A percentile compares a stretch with the other conserved stretches of the same genome.
phyloP scores from a whole-genome alignment of 1,140 invertebrate genomes.

The Achroia grisella region DNA sequence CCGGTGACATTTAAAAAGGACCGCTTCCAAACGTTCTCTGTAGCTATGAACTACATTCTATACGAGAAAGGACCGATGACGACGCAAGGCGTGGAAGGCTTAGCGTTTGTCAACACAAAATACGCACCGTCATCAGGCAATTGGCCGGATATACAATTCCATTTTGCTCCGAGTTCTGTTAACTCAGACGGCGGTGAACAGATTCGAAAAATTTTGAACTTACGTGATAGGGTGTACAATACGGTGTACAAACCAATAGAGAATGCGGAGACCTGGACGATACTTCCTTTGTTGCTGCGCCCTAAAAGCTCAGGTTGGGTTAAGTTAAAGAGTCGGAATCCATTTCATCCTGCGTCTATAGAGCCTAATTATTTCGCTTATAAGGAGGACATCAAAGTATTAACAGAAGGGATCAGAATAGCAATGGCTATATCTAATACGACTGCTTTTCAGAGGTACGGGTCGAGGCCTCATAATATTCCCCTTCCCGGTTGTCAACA shows the following conservation, averaged over 20 bases:
- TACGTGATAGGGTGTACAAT: conserved; percentile 87
- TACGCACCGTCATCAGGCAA: conserved; percentile 82
- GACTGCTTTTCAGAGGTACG: conserved; percentile 85
- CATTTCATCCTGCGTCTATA: conserved; percentile 87
- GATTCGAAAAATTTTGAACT: conserved; percentile 82
- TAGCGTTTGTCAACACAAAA: conserved; percentile 89
- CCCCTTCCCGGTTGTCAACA: conserved; percentile 87
- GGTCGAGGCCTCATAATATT: conserved; percentile 84
- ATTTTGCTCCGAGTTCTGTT: conserved; percentile 87
- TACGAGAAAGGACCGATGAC: conserved; percentile 88
- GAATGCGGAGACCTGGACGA: conserved; percentile 87
- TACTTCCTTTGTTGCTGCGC: conserved; percentile 84
- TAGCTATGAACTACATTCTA: conserved; percentile 87
- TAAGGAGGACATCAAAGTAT: conserved; percentile 82
- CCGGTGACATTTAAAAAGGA: conserved; percentile 85
- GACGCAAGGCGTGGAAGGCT: conserved; percentile 85
- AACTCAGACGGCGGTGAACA: conserved; percentile 87
- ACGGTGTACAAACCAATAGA: conserved; percentile 88
- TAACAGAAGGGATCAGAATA: conserved; percentile 88
- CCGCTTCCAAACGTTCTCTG: conserved; percentile 84
- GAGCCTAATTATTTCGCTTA: conserved; percentile 93
- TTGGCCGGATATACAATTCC: conserved; percentile 91
- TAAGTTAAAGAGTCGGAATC: conserved; percentile 84
- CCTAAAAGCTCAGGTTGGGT: conserved; percentile 90
- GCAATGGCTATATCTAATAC: conserved; percentile 86